Base-by-base conservation (phyloP, 2,113 vertebrate genomes). In the Zootoca vivipara region DNA sequence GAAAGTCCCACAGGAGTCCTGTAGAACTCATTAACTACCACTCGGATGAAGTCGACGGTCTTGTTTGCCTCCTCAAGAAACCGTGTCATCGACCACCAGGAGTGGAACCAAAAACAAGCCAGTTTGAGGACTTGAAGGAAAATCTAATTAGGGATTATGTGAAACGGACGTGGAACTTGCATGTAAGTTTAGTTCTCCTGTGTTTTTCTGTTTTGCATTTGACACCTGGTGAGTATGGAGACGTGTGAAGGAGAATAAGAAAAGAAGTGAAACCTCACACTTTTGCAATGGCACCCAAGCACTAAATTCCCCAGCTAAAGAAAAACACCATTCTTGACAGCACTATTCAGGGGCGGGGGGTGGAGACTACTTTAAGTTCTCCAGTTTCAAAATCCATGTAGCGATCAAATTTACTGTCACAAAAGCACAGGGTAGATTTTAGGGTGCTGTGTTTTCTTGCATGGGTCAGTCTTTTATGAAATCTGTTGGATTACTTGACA, bases 101-200 rank as follows among this genome's bases (percentile, higher is more conserved):
- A 0, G 94, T 99, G 81, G 96, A 98, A 93, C 99, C 99, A 2
- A 99, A 99, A 95, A 98, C 97, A 3, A 98, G 99, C 16, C 97
- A 97, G 0, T 99, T 99, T 80, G 99, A 99, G 93, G 98, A 99
- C 94, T 95, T 99, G 78, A 99, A 98, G 92, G 99, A 99, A 87
- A 97, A 97, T 82, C 98, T 99, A 70, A 99, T 99, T 93, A 96
- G 97, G 85, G 98, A 99, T 64, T 99, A 99, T 0, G 98, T 99
- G 4, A 97, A 97, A 88, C 97, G 98, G 94, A 99, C 97, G 0
- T 99, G 99, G 99, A 99, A 98, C 79, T 94, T 99, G 84, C 97
- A 97, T 98, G 99, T 99, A 88, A 89, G 97, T 94, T 22, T 33
- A 35, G 3, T 2, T 15, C 85, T 56, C 38, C 77, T 85, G 0